Evolutionary conservation across 2,113 vertebrate species (phyloP).

Genomic region (Tricholaema leucomelas): DNA sequence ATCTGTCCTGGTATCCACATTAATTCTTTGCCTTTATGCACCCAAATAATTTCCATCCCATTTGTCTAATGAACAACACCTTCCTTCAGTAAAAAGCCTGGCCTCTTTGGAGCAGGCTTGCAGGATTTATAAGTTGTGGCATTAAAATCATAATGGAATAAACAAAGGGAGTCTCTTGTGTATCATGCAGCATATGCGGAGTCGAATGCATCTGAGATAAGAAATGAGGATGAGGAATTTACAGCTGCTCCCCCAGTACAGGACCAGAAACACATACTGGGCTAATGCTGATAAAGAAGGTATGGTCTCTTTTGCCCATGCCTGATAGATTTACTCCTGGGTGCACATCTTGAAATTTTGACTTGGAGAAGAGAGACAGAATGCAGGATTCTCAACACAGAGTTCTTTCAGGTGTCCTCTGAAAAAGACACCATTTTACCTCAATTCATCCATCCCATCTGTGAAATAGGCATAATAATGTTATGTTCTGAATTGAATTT

Average conservation of each 20-base stretch:
- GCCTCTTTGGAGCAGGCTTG: background rate
- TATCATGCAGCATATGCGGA: rapidly evolving
- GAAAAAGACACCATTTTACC: background rate
- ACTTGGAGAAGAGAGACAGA: background rate
- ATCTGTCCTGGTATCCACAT: background rate
- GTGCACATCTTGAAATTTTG: background rate
- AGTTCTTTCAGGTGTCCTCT: background rate
- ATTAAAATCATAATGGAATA: background rate
- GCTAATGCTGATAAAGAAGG: background rate
- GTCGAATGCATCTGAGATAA: background rate
- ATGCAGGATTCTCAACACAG: background rate
- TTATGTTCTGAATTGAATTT: background rate
- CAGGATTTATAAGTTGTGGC: background rate
- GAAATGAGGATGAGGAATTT: background rate
- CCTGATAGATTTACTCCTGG: background rate
- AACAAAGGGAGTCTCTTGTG: background rate
- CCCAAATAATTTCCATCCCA: background rate
- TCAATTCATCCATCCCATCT: background rate
- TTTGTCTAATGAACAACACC: background rate
- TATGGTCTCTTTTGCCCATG: background rate
- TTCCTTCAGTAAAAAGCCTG: background rate
- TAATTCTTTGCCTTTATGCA: conserved; percentile 5
- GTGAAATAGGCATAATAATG: background rate
- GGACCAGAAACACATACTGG: background rate
- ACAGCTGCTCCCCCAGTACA: background rate